Base-by-base conservation (phyloP, 64 coral and sea anemone species). In the Porites australiensis region DNA sequence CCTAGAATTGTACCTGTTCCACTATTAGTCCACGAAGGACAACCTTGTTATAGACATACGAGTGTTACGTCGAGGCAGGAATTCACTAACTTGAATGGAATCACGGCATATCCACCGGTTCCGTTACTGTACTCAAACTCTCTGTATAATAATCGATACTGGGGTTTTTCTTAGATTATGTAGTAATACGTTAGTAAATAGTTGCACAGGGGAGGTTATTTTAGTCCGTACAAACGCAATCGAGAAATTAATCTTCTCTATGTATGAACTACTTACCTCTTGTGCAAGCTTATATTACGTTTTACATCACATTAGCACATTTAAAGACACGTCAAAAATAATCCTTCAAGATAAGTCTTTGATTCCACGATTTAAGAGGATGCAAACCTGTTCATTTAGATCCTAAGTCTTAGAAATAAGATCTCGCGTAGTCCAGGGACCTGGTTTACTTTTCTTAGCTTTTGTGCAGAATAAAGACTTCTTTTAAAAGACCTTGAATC, bases 131-230 rank as follows among this genome's bases (percentile, higher is more conserved):
- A 84, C 63, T 69, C 81, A 3, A 84, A 46, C 43, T 45, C 81
- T 16, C 16, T 84, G 4, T 84, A 84, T 68, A 84, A 84, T 50
- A 84, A 50, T 46, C 81, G 81, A 50, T 84, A 68, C 7, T 84
- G 62, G 61, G 58, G 81, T 63, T 84, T 84, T 69, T 84, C 81
- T 50, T 84, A 84, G 81, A 84, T 69, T 68, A 84, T 37, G 27
- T 46, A 68, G 81, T 84, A 67, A 84, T 67, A 46, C 81, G 6
- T 84, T 48, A 46, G 81, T 23, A 84, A 84, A 84, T 20, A 84
- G 15, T 19, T 68, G 15, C 20, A 50, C 73, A 76, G 49, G 10
- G 81, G 12, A 50, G 6, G 62, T 84, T 84, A 46, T 68, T 84
- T 84, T 68, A 8, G 45, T 51, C 44, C 22, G 27, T 84, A 69